A percentile compares a stretch with the other conserved stretches of the same genome.
Evolutionary conservation across 2,797 vertebrate genomes (phyloP).

Genomic region (Hirundo rustica): DNA sequence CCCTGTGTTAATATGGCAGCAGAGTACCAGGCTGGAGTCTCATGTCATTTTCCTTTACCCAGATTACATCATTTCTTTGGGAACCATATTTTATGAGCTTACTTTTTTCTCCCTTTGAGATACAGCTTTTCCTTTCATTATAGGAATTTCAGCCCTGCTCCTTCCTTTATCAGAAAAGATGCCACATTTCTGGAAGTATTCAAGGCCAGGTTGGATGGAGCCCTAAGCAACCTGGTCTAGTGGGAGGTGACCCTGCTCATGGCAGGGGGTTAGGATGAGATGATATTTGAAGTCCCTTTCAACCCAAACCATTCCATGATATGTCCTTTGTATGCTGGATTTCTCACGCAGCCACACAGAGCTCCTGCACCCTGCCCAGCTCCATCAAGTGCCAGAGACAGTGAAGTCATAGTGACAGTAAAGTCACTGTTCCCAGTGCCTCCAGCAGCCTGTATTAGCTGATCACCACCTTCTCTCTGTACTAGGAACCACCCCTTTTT

Average conservation of each 20-base stretch:
- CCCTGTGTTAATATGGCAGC: neutral
- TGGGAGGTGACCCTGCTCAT: neutral
- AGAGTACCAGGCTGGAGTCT: neutral
- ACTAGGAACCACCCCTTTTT: neutral
- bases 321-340: neutral
- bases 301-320: neutral
- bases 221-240: neutral
- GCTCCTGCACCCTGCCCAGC: neutral
- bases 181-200: neutral
- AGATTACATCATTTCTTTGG: neutral
- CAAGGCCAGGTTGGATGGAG: neutral
- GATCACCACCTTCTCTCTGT: neutral
- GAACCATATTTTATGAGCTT: neutral
- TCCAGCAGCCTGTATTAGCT: neutral
- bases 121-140: neutral
- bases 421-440: neutral
- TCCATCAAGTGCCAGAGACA: fast-evolving
- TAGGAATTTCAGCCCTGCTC: fast-evolving
- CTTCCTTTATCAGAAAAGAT: neutral
- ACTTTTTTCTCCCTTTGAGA: neutral
- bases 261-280: neutral
- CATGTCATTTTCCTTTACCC: neutral
- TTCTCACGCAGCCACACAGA: neutral
- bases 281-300: neutral
- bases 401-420: neutral